These are phyloP conservation scores for Peromyscus eremicus DNA, from an alignment of 2,797 vertebrate species.

Conservation along the genomic window DNA sequence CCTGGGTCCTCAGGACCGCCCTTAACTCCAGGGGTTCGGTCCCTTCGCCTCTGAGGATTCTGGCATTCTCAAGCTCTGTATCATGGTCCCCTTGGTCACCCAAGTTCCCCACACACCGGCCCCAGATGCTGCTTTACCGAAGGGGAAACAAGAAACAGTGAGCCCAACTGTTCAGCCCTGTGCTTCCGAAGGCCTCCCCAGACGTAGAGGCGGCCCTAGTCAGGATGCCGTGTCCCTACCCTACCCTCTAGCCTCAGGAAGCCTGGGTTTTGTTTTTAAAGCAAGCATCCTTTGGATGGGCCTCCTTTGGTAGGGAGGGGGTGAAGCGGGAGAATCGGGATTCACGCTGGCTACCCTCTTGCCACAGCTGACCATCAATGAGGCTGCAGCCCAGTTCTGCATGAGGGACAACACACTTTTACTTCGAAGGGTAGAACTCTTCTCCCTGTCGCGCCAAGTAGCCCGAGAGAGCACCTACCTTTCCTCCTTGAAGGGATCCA, in stretches of 20 bases:
- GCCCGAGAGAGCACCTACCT: slow-evolving; percentile 97
- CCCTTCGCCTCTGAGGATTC: neutral
- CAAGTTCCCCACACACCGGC: neutral
- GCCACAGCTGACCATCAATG: slow-evolving; percentile 96
- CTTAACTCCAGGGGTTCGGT: neutral
- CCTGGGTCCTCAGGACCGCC: neutral
- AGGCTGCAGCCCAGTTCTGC: slow-evolving; percentile 98
- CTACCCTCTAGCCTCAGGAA: neutral
- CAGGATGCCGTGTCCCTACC: neutral
- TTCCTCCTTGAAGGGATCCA: slow-evolving; percentile 94
- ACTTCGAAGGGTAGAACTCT: slow-evolving; percentile 96
- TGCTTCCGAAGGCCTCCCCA: neutral
- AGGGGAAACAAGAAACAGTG: neutral
- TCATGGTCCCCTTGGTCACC: neutral
- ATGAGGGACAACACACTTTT: slow-evolving; percentile 96
- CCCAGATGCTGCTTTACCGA: neutral
- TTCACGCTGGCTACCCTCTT: slow-evolving; percentile 21
- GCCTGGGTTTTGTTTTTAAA: neutral
- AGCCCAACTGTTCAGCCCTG: no score
- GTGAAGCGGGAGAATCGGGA: neutral
- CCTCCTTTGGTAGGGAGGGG: neutral
- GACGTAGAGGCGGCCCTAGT: neutral
- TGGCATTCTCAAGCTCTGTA: neutral
- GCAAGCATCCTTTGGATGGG: neutral
- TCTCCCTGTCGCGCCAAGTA: slow-evolving; percentile 96